phyloP scores from a whole-genome alignment of 2,888 invertebrate species.

The Cosmopolites sordidus region DNA sequence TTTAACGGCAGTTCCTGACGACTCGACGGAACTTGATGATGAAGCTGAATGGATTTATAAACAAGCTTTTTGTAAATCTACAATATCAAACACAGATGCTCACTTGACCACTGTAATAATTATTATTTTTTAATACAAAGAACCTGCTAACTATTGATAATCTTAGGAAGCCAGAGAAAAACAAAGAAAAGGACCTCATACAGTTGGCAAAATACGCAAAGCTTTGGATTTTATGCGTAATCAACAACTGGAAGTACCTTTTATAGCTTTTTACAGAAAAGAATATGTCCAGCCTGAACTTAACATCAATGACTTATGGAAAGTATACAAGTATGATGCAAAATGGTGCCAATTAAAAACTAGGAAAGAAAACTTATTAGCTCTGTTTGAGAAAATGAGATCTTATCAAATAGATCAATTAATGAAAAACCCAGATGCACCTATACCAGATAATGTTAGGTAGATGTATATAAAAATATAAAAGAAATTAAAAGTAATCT shows the following conservation, averaged over 20 bases:
- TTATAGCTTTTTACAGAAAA: slow-evolving; percentile 97
- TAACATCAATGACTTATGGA: slow-evolving; percentile 94
- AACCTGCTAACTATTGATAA: neutral
- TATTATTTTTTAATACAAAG: neutral
- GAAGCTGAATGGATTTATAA: slow-evolving; percentile 98
- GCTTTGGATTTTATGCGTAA: slow-evolving; percentile 94
- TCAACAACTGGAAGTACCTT: slow-evolving; percentile 93
- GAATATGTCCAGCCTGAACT: slow-evolving; percentile 95
- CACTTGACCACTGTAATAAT: slow-evolving; percentile 43
- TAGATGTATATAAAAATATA: slow-evolving; percentile 51
- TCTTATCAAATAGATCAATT: slow-evolving; percentile 81
- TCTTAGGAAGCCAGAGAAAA: slow-evolving; percentile 49
- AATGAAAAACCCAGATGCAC: slow-evolving; percentile 77
- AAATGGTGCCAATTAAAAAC: slow-evolving; percentile 83
- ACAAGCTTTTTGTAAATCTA: slow-evolving; percentile 81
- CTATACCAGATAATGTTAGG: slow-evolving; percentile 76
- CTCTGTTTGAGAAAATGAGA: slow-evolving; percentile 87
- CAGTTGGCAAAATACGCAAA: slow-evolving; percentile 87
- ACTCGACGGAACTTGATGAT: slow-evolving; percentile 82
- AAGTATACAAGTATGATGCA: slow-evolving; percentile 47
- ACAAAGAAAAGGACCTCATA: slow-evolving; percentile 62
- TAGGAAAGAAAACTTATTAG: slow-evolving; percentile 76
- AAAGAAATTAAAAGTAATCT: neutral
- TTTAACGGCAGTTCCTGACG: slow-evolving; percentile 75
- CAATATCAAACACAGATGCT: slow-evolving; percentile 75